Base-by-base conservation (phyloP, 2,888 invertebrate genomes). In the Molorchus minor region DNA sequence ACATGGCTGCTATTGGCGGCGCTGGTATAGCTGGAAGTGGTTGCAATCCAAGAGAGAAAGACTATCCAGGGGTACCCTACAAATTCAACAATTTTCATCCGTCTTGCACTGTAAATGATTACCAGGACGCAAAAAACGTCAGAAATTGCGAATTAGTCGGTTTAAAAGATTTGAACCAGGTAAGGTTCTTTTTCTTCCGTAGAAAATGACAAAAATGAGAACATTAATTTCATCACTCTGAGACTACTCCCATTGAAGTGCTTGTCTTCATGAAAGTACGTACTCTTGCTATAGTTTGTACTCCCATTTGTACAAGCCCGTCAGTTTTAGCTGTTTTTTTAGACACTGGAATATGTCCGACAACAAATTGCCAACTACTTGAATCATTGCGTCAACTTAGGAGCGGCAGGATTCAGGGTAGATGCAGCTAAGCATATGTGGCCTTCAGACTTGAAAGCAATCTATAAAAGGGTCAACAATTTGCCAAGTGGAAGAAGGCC, bases 91-190 rank as follows among this genome's bases (percentile, higher is more conserved):
- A 95, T 79, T 95, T 95, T 79, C 87, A 92, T 77, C 74, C 78
- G 44, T 81, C 82, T 0, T 91, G 91, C 59, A 79, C 78, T 0
- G 87, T 94, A 53, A 78, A 82, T 33, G 83, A 92, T 73, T 92
- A 89, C 69, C 81, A 84, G 13, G 85, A 91, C 76, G 82, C 86
- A 10, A 75, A 80, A 47, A 85, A 89, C 70, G 82, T 85, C 1
- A 79, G 85, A 15, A 82, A 82, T 67, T 81, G 82, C 72, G 72
- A 79, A 68, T 69, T 84, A 64, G 71, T 84, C 1, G 90, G 91
- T 1, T 81, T 95, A 0, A 87, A 87, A 71, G 95, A 95, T 80
- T 81, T 95, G 66, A 86, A 93, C 72, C 91, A 93, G 72, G 81
- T 79, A 64, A 79, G n/a, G 3, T n/a, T 33, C 3, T 33, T 33